Conservation (phyloP, 2,113 vertebrate species). For the Ciconia maguari region DNA sequence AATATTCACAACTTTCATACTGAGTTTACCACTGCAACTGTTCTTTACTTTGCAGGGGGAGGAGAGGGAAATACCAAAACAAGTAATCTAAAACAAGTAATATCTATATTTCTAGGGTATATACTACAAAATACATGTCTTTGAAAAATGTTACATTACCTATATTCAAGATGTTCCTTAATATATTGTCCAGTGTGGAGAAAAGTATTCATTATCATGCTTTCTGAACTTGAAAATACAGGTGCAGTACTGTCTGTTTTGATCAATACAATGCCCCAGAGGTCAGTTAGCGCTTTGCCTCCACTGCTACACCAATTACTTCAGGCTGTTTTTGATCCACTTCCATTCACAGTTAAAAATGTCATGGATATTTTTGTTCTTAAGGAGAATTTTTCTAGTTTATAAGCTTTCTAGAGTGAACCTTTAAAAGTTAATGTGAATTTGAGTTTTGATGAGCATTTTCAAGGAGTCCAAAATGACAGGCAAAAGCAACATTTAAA, state of each 20-base stretch:
- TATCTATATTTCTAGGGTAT: neutral
- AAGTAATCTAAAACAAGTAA: neutral
- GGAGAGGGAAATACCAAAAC: neutral
- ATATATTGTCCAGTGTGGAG: neutral
- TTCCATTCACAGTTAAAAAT: neutral
- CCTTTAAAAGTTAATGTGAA: neutral
- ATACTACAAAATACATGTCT: neutral
- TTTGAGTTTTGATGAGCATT: neutral
- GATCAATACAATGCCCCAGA: neutral
- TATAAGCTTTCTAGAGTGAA: neutral
- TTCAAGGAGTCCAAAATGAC: neutral
- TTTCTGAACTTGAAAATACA: neutral
- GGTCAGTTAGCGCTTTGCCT: neutral
- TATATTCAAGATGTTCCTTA: neutral
- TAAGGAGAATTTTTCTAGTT: neutral
- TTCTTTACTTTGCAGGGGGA: neutral
- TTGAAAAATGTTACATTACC: neutral
- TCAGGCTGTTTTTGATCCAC: neutral
- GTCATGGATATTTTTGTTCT: neutral
- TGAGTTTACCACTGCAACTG: neutral
- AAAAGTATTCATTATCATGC: neutral
- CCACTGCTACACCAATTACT: neutral
- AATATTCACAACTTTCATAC: neutral
- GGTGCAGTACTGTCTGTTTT: neutral
- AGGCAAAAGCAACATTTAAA: neutral